A percentile compares a stretch with the other conserved stretches of the same genome.
Evolutionary conservation across 2,113 vertebrate genomes (phyloP).

Genomic region (Protobothrops mucrosquamatus): DNA sequence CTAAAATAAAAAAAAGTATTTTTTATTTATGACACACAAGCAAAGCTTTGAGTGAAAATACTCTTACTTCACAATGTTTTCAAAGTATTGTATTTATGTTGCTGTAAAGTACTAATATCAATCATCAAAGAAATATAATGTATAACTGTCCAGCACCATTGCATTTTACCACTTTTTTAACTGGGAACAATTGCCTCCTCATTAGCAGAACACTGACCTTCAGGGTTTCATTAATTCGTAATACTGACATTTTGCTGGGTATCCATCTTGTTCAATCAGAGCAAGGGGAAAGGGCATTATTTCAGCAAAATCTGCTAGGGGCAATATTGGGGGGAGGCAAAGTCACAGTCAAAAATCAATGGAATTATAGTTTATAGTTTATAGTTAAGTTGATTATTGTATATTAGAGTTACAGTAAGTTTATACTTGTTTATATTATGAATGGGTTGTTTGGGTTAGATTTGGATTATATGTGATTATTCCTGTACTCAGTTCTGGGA

Average conservation of each 20-base stretch:
- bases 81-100: background rate
- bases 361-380: no score
- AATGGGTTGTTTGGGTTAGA: no score
- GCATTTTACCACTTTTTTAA: background rate
- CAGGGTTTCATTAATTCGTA: background rate
- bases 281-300: background rate
- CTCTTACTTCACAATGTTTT: background rate
- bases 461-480: no score
- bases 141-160: background rate
- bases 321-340: background rate
- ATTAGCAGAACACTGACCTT: background rate
- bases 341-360: background rate
- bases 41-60: background rate
- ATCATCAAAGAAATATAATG: background rate
- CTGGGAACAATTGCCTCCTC: background rate
- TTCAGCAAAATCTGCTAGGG: background rate
- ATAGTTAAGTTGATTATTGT: no score
- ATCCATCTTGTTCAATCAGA: background rate
- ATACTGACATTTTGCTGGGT: background rate
- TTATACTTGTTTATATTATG: no score
- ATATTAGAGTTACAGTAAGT: no score
- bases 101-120: background rate
- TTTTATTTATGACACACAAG: background rate
- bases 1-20: slow-evolving; percentile 68
- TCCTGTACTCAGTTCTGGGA: no score